These are phyloP conservation scores for Caenorhabditis brenneri DNA, from an alignment of 1,140 invertebrate species.

Conservation along the genomic window DNA sequence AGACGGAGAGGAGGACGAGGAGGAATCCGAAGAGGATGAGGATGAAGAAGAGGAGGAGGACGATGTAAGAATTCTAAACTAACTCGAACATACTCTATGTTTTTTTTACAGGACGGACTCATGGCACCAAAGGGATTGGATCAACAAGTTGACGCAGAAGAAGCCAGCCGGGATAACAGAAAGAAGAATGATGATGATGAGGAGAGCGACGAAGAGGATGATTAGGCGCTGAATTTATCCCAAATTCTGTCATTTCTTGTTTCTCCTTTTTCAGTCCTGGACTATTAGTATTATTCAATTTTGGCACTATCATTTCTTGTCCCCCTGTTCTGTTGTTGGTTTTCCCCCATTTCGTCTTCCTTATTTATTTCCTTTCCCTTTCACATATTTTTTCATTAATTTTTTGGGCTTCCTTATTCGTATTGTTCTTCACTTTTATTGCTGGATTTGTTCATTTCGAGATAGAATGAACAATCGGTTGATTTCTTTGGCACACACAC, in stretches of 20 bases:
- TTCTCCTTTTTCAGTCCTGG: neutral
- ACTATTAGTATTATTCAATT: neutral
- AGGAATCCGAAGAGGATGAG: conserved; percentile 36
- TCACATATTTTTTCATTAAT: neutral
- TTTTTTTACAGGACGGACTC: conserved; percentile 79
- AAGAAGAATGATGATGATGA: conserved; percentile 36
- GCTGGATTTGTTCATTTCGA: no score
- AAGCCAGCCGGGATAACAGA: conserved; percentile 41
- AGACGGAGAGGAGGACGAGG: neutral
- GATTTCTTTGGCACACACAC: neutral
- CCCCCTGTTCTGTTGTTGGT: neutral
- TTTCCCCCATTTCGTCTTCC: neutral
- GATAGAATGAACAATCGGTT: neutral
- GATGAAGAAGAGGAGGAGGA: conserved; percentile 19
- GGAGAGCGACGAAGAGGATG: conserved; percentile 42
- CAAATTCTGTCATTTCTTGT: neutral
- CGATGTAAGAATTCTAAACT: neutral
- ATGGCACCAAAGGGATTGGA: conserved; percentile 69
- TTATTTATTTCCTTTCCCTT: neutral
- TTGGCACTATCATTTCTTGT: neutral
- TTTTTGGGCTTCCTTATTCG: neutral
- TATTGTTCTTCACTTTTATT: neutral
- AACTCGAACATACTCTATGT: neutral
- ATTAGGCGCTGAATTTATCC: neutral
- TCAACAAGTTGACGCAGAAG: conserved; percentile 63